Evolutionary conservation across 2,113 vertebrate genomes (phyloP), one percentile per base, ranked within the genome.

Genomic region (Nyctereutes procyonoides): DNA sequence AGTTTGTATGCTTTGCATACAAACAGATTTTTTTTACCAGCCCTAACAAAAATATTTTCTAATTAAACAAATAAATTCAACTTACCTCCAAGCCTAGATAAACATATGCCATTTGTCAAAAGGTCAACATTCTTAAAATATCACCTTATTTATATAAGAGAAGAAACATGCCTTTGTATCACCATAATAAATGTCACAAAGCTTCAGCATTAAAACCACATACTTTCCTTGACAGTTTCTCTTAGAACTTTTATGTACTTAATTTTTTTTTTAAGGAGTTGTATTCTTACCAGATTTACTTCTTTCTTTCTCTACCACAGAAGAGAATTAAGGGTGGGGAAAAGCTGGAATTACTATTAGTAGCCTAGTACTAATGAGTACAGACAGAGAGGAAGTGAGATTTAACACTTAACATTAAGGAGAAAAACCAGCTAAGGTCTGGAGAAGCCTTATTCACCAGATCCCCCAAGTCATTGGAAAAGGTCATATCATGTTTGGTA

Each of bases 21-120:
- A 69, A 35, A 81, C 12, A 71, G 6, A 67, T 67, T 35, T 97
- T 95, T 83, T 97, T 95, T 83, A 10, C 28, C 12, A 81, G 51
- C 22, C 43, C 74, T 53, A 53, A 30, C 32, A 62, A 43, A 93
- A 71, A n/a, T 38, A 71, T 88, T 90, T 95, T 91, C 84, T 85
- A 91, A 67, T 58, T 53, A 83, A 88, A 76, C 30, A 90, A 96
- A 56, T 80, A 91, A 60, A 30, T 86, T 86, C 28, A 73, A 0
- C 13, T 89, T 90, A 51, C 38, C 17, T 55, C 5, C 76, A 76
- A 58, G 38, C 53, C 43, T 90, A 35, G 65, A 14, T 76, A 80
- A 91, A 67, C 32, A 32, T 51, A 20, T 77, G 43, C 19, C 55
- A 55, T 56, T 80, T 80, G 35, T 30, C 38, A 58, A 74, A 90